Evolutionary conservation across 2,113 vertebrate species (phyloP).

Genomic region (Coryphaenoides rupestris): DNA sequence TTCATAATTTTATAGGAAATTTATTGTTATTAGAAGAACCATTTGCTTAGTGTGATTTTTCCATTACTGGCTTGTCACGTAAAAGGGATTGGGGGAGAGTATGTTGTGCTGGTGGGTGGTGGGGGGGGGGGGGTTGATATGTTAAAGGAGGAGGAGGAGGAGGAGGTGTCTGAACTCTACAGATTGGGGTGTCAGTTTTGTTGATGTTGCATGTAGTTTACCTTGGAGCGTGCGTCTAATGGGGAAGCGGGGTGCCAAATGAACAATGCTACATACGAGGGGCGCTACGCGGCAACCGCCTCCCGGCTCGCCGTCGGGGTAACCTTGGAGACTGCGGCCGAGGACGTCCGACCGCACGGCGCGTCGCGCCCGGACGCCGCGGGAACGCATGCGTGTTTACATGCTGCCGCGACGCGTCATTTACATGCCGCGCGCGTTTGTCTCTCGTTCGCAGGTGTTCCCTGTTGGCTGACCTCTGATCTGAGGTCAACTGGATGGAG

Average conservation of each 20-base stretch:
- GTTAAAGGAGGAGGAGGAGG: conserved; percentile 20
- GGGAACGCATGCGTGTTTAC: too few species aligned
- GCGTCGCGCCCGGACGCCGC: too few species aligned
- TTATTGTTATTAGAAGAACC: conserved; percentile 99
- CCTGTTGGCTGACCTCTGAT: too few species aligned
- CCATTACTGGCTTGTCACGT: conserved; percentile 98
- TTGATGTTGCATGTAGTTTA: conserved; percentile 98
- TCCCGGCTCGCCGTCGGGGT: conserved; percentile 23
- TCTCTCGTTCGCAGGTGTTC: too few species aligned
- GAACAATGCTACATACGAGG: conserved; percentile 63
- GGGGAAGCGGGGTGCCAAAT: conserved; percentile 88
- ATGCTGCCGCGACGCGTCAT: too few species aligned
- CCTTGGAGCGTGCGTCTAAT: conserved; percentile 90
- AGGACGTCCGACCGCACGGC: conserved; percentile 2
- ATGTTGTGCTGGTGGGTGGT: conserved; percentile 98
- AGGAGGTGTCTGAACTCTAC: conserved; percentile 85
- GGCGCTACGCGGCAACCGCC: conserved; percentile 24
- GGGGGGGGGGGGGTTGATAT: conserved; percentile 72
- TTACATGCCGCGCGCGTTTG: too few species aligned
- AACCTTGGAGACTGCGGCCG: conserved; percentile 27
- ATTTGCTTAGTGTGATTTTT: conserved; percentile 99
- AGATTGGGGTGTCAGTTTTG: conserved; percentile 95
- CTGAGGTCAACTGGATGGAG: too few species aligned
- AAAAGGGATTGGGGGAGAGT: too few species aligned
- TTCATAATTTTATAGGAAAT: conserved; percentile 99